A percentile compares a stretch with the other conserved stretches of the same genome.
Evolutionary conservation across 2,888 invertebrate species (phyloP).

Genomic region (Dolomedes plantarius): DNA sequence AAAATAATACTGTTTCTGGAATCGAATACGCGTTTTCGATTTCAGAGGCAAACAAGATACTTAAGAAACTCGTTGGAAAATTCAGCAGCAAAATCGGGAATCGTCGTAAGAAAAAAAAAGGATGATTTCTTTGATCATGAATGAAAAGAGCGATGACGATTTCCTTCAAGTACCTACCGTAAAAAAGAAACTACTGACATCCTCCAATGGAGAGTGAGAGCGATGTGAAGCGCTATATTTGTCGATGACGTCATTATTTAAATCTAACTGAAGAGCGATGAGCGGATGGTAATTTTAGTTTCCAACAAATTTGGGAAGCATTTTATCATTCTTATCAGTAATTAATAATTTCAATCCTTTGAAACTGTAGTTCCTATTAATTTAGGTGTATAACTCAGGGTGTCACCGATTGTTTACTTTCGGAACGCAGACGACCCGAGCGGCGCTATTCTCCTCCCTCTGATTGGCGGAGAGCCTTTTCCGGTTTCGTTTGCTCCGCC

Average conservation of each 20-base stretch:
- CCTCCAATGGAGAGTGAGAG: slow-evolving; percentile 24
- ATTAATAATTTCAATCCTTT: no score
- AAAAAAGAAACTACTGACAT: slow-evolving; percentile 31
- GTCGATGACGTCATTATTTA: slow-evolving; percentile 45
- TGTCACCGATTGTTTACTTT: background rate
- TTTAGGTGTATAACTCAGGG: background rate
- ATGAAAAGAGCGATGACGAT: background rate
- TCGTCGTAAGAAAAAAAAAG: no score
- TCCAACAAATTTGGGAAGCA: no score
- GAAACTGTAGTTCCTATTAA: no score
- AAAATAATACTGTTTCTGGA: no score
- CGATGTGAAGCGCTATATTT: slow-evolving; percentile 55
- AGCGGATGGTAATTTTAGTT: slow-evolving; percentile 61
- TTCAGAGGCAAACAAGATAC: no score
- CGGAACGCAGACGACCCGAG: background rate
- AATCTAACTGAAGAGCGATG: slow-evolving; percentile 13
- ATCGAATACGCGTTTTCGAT: no score
- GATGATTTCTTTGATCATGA: no score
- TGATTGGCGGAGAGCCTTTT: background rate
- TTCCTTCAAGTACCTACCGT: no score
- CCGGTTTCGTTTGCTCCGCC: slow-evolving; percentile 9
- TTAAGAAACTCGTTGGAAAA: no score
- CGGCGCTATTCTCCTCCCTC: background rate
- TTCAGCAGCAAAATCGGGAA: no score
- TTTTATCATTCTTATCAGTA: no score